Evolutionary conservation across 1,140 invertebrate genomes (phyloP), one percentile per base, ranked within the genome.

Genomic region (Pseudomyrmex cubaensis): DNA sequence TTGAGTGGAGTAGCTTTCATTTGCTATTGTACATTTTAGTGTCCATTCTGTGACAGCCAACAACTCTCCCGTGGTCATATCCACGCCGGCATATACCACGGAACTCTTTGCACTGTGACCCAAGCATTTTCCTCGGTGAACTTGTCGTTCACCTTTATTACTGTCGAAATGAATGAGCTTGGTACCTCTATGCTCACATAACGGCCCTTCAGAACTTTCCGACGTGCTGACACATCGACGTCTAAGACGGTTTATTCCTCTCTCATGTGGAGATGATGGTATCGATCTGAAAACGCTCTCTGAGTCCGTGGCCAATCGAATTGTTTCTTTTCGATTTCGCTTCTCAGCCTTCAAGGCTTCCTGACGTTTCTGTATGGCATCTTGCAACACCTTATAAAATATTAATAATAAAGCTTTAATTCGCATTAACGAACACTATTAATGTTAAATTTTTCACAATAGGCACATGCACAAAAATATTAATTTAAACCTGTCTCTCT

Each of bases 31-130:
- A 91, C 84, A 90, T 84, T 95, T 95, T 50, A 97, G 93, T 52
- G 95, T 95, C 97, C 97, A 98, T 93, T 97, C 96, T 17, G 95
- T 95, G 62, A 98, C 92, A 12, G 95, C 95, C 1, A 97, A 94
- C 80, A 97, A 88, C 90, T 97, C 96, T 0, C 97, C 97, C 17
- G 95, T 95, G 25, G 94, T 94, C 59, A 93, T 94, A 89, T 97
- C 97, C 17, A 97, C 95, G 15, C 96, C 97, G 4, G 95, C 94
- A 92, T 96, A 97, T 44, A 96, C 95, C n/a, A 96, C 95, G 70
- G 96, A 96, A 7, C 97, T 96, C 25, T 95, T 94, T 73, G 95
- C 90, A 73, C 95, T 96, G 85, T 97, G 97, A 57, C 96, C 95
- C 69, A 96, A 90, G 90, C 96, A 96, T 82, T 94, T 95, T 3